A percentile compares a stretch with the other conserved stretches of the same genome.
phyloP scores from a whole-genome alignment of 1,140 invertebrate genomes.

The Trissolcus basalis region DNA sequence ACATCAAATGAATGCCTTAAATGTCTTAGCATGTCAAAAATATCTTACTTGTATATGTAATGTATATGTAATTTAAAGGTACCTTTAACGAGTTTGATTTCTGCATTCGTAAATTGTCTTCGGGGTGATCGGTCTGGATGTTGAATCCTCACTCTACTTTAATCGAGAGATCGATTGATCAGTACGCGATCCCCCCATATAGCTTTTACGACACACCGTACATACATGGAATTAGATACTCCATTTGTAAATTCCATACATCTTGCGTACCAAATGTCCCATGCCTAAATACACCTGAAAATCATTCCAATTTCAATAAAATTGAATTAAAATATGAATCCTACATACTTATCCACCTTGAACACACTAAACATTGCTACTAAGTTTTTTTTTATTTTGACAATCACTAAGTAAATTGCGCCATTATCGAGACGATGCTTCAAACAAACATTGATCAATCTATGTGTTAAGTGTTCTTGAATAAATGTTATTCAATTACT shows the following conservation, averaged over 20 bases:
- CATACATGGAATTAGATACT: neutral
- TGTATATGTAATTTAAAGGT: too few relatives aligned
- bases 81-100: neutral
- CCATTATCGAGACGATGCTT: too few relatives aligned
- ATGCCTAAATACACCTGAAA: slow-evolving; percentile 8
- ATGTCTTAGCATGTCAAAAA: too few relatives aligned
- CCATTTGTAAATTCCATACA: slow-evolving; percentile 10
- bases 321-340: slow-evolving; percentile 1
- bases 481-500: too few relatives aligned
- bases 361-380: too few relatives aligned
- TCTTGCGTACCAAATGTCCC: neutral
- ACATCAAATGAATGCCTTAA: too few relatives aligned
- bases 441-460: too few relatives aligned
- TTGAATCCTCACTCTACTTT: neutral
- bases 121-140: neutral
- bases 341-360: too few relatives aligned
- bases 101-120: slow-evolving; percentile 1
- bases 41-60: too few relatives aligned
- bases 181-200: slow-evolving; percentile 5
- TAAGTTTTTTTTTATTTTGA: too few relatives aligned
- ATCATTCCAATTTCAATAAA: slow-evolving; percentile 7
- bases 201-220: neutral
- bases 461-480: too few relatives aligned
- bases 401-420: too few relatives aligned
- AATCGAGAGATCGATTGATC: neutral